Evolutionary conservation across 2,888 invertebrate genomes (phyloP), one percentile per base, ranked within the genome.

Genomic region (Periphyllus acericola): DNA sequence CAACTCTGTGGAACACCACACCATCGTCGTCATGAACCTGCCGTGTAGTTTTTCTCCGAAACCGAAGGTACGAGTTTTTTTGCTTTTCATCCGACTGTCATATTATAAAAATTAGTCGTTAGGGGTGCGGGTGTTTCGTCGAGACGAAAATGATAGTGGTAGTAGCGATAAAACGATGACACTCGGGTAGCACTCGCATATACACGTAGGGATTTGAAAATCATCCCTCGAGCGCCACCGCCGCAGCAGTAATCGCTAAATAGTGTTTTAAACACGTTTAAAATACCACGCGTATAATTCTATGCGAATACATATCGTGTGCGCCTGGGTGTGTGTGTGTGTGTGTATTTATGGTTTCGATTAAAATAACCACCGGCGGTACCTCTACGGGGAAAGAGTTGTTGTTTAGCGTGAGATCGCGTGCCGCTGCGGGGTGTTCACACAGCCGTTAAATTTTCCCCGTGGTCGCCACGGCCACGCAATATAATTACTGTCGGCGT

Each of bases 371-470:
- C 74, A 34, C 74, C 46, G 29, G 71, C 82, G 82, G 74, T 40
- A 74, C 80, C n/a, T 34, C 17, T 17, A 21, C 72, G 72, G n/a
- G 83, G 66, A 84, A 84, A 84, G 83, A 84, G 83, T 75, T 84
- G 83, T 75, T 84, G 83, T 84, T 75, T 75, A 36, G 75, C 83
- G 75, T 32, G 84, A 75, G 84, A 84, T 84, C 84, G 84, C 84
- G 84, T 84, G 84, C 84, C 84, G 76, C 84, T 55, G 84, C 76
- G 76, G 84, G 84, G 84, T 76, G 84, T 84, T 84, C 84, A 46
- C 84, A 46, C 84, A 84, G 76, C 84, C 84, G 84, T 84, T 84
- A 83, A 83, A 83, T 75, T 75, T 40, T 83, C 74, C 60, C 83
- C 74, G 55, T 55, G 74, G 83, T 83, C 74, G 60, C 83, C 55